Base-by-base conservation (phyloP, 2,113 vertebrate species). In the Sebastes fasciatus region DNA sequence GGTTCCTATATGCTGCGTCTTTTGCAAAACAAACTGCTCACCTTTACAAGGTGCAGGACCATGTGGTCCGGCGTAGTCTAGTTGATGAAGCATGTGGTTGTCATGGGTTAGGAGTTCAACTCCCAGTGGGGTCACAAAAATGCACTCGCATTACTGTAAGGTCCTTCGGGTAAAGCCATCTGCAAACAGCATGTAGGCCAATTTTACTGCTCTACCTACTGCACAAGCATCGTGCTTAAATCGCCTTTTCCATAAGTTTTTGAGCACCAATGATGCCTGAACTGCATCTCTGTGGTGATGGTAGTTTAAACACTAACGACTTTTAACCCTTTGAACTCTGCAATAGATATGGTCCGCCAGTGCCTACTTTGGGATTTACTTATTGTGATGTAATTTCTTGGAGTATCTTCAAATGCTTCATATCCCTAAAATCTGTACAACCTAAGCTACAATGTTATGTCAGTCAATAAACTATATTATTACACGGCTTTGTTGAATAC, bases 81-180 rank as follows among this genome's bases (percentile, higher is more conserved):
- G 68, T 42, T 54, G 80, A 81, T 78, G 40, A 73, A 82, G 80
- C 82, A 82, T 83, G 77, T 52, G 82, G 77, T 61, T 81, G 65
- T 62, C 81, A 65, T 12, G 73, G 78, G 89, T 82, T 81, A 89
- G 79, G 52, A 84, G 85, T 88, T 89, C 80, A 90, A 54, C 21
- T 86, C 89, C 73, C 86, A 85, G 72, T 66, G 70, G 86, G 86
- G 80, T 79, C 88, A 79, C 85, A 89, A 77, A 87, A 80, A 76
- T 73, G 83, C 86, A 58, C 83, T 89, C 74, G n/a, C 78, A 74
- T 75, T 82, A 77, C 77, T 77, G 61, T 87, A 79, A 84, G 77
- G 77, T 68, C 74, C 63, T 82, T 71, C 52, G 66, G 84, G 75
- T 78, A 77, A 81, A 84, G 77, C 80, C 74, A 83, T 91, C 87